Conservation (phyloP, 1,140 invertebrate genomes). For the Leptinotarsa undecemlineata region DNA sequence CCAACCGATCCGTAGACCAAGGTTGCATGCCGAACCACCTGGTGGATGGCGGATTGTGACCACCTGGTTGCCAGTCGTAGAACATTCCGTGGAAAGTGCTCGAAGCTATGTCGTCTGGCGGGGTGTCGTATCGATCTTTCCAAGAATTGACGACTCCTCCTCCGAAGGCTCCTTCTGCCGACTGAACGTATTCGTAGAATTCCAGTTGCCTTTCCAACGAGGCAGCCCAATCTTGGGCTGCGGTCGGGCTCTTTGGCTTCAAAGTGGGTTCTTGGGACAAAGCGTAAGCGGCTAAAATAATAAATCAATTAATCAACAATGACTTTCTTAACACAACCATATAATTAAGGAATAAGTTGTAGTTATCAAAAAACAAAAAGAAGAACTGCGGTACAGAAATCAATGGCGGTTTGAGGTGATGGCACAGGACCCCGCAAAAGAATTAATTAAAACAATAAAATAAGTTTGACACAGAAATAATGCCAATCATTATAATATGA, state of each 20-base stretch:
- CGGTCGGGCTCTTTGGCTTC: conserved; percentile 34
- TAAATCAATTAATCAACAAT: too few relatives aligned
- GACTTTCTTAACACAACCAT: too few relatives aligned
- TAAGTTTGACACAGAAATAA: too few relatives aligned
- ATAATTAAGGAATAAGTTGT: too few relatives aligned
- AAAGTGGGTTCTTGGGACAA: conserved; percentile 23
- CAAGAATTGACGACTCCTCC: conserved; percentile 37
- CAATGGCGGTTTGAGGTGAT: too few relatives aligned
- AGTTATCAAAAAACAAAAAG: too few relatives aligned
- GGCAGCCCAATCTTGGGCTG: conserved; percentile 33
- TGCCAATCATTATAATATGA: too few relatives aligned
- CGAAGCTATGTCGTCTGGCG: conserved; percentile 22
- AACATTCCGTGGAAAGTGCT: conserved; percentile 38
- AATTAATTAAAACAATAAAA: too few relatives aligned
- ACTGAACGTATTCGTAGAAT: conserved; percentile 36
- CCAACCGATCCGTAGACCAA: conserved; percentile 38
- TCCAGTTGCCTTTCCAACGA: conserved; percentile 38
- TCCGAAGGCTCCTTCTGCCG: conserved; percentile 36
- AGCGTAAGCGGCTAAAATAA: conserved; percentile 28
- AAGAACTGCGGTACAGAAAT: too few relatives aligned
- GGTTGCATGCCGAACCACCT: conserved; percentile 40
- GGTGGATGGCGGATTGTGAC: conserved; percentile 35
- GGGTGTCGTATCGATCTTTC: conserved; percentile 36
- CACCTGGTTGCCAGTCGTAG: conserved; percentile 37
- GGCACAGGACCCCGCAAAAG: too few relatives aligned